These are phyloP conservation scores for Motacilla tschutschensis DNA, from an alignment of 2,113 vertebrate genomes.

Conservation along the genomic window DNA sequence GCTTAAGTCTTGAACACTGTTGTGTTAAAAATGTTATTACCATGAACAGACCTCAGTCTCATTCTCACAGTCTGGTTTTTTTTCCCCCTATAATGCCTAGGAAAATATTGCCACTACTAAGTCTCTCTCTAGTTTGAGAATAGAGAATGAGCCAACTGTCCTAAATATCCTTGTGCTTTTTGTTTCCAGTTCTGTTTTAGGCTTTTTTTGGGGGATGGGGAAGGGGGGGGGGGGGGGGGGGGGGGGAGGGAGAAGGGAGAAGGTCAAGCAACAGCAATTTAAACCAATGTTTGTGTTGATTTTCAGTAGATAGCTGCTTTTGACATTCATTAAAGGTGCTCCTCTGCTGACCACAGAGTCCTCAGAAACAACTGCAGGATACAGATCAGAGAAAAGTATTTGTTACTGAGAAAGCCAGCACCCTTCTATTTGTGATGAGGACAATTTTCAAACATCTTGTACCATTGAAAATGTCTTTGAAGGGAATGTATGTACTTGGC, in stretches of 20 bases:
- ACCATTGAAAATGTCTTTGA: background rate
- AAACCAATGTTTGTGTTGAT: background rate
- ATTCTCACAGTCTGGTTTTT: background rate
- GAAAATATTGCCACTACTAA: background rate
- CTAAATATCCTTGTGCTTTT: background rate
- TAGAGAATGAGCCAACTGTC: background rate
- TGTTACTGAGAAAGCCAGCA: background rate
- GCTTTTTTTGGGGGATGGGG: background rate
- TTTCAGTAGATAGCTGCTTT: background rate
- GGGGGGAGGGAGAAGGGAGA: no score
- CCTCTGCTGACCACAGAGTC: background rate
- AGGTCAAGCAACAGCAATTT: background rate
- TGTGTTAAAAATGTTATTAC: background rate
- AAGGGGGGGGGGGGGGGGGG: no score
- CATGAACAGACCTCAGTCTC: background rate
- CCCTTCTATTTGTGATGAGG: background rate
- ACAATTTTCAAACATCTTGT: background rate
- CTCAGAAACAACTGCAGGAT: background rate
- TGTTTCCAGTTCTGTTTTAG: background rate
- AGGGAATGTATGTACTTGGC: background rate
- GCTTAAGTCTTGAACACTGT: background rate
- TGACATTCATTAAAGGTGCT: background rate
- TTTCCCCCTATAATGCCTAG: background rate
- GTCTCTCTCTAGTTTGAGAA: background rate
- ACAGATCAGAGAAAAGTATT: background rate